Conservation (phyloP, 2,113 vertebrate species). For the Echinops telfairi region DNA sequence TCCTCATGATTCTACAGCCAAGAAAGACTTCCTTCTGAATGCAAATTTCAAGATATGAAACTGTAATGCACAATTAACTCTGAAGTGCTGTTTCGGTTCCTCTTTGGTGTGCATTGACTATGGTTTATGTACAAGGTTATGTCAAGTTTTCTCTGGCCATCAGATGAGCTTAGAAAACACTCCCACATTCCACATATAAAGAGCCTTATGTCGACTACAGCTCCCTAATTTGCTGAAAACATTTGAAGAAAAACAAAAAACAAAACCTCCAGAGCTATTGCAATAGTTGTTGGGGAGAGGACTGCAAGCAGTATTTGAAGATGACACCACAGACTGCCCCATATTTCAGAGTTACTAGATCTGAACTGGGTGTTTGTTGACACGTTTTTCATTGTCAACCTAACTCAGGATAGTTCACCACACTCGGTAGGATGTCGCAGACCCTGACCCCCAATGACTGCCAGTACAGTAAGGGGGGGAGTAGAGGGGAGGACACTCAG, state of each 20-base stretch:
- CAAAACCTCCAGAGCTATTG: neutral
- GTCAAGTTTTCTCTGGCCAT: neutral
- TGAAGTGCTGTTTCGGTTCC: constrained; percentile 70
- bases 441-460: neutral
- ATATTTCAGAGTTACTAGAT: neutral
- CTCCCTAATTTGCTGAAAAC: constrained; percentile 1
- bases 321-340: neutral
- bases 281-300: neutral
- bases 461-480: neutral
- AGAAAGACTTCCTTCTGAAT: neutral
- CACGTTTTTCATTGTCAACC: constrained; percentile 27
- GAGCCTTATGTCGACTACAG: neutral
- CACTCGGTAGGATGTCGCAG: neutral
- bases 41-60: constrained; percentile 62
- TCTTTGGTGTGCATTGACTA: neutral
- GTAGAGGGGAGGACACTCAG: neutral
- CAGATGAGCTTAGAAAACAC: neutral
- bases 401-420: neutral
- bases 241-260: constrained; percentile 12
- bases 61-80: constrained; percentile 11
- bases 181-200: neutral
- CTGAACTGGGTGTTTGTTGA: neutral
- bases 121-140: neutral
- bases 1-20: neutral
- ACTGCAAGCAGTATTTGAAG: neutral